phyloP scores from a whole-genome alignment of 2,888 invertebrate genomes.

The Eupithecia vulgata region DNA sequence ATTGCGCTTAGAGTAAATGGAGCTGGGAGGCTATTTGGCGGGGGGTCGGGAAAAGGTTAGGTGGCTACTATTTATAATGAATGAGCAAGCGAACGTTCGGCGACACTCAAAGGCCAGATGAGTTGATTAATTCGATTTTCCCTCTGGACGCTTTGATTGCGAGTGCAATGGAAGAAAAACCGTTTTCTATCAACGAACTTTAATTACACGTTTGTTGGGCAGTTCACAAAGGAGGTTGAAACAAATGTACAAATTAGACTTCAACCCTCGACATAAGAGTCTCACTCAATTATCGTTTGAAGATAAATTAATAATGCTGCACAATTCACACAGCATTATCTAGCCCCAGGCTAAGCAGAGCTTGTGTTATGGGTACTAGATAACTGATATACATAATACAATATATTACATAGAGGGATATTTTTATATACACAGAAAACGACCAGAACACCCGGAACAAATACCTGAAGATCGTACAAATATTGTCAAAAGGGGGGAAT shows the following conservation, averaged over 20 bases:
- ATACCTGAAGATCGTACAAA: no score
- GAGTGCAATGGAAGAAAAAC: constrained; percentile 60
- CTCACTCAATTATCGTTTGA: background rate
- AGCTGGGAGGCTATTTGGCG: constrained; percentile 29
- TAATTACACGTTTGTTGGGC: constrained; percentile 46
- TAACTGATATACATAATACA: no score
- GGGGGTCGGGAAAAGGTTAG: constrained; percentile 36
- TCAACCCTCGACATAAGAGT: background rate
- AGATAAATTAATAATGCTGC: no score
- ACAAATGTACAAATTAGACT: constrained; percentile 13
- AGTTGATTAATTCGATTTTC: constrained; percentile 77
- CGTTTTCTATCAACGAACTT: constrained; percentile 56
- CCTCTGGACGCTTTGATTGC: constrained; percentile 73
- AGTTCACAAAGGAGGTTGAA: constrained; percentile 16
- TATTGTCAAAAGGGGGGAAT: no score
- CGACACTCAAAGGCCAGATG: constrained; percentile 71
- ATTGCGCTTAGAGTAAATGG: constrained; percentile 29
- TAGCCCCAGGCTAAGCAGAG: no score
- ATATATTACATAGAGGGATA: no score
- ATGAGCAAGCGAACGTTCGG: constrained; percentile 62
- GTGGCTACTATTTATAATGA: constrained; percentile 56
- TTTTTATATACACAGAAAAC: no score
- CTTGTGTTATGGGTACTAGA: no score
- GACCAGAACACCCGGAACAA: no score
- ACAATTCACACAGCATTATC: no score